Base-by-base conservation (phyloP, 2,113 vertebrate genomes). In the Clarias gariepinus region DNA sequence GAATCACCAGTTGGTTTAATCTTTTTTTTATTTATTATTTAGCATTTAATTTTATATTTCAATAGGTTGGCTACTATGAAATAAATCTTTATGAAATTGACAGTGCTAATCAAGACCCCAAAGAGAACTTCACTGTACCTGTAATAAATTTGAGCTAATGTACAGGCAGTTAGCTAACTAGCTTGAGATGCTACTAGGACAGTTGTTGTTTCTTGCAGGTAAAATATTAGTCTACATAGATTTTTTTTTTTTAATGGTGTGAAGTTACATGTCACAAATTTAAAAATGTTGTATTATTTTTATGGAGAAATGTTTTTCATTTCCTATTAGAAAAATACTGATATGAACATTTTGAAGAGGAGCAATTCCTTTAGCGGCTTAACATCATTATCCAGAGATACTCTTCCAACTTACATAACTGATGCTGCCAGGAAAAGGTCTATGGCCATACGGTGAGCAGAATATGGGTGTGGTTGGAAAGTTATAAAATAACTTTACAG, bases 331-430 rank as follows among this genome's bases (percentile, higher is more conserved):
- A 91, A 91, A 83, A 89, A 92, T 82, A 90, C 86, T 86, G 85
- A 88, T 8, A 91, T 87, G 76, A 30, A 90, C 74, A 92, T 90
- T 28, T n/a, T 96, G 30, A 93, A 90, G 30, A 96, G 95, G 93
- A 96, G 95, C 89, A 91, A 69, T 89, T 98, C 96, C 78, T 90
- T 96, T 73, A 94, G 93, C 4, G 92, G 94, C 71, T 93, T 98
- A 84, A 94, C 94, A 18, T 97, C 96, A 21, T 94, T 98, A 73
- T 98, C 97, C 66, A 86, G 94, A 79, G 96, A 97, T 90, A 98
- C 96, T 15, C 96, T 99, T 63, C 98, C 98, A 6, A 95, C 95
- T 36, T 95, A 95, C 90, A 98, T 98, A 90, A 96, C 97, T 73
- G 98, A 99, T 74, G 95, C 96, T 88, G 94, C 93, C 83, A 97